Conservation (phyloP, 2,888 invertebrate genomes). For the Hermaeophaga mercurialis region DNA sequence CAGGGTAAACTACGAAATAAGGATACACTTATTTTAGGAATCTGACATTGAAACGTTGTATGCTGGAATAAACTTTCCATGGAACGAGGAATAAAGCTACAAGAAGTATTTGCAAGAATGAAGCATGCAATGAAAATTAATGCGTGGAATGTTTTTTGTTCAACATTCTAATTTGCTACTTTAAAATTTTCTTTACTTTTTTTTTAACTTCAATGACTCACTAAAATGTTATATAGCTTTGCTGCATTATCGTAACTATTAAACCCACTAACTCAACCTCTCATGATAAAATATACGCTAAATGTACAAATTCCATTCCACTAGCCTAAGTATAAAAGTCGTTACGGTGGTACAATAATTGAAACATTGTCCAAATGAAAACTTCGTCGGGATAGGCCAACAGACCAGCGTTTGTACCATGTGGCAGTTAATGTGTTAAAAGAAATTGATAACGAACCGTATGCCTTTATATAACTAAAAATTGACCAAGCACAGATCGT, state of each 20-base stretch:
- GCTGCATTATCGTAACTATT: not conserved
- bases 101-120: not conserved
- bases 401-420: not conserved
- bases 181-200: not conserved
- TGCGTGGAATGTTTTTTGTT: not conserved
- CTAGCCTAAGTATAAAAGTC: no score
- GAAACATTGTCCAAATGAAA: constrained; percentile 37
- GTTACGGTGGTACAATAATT: constrained; percentile 25
- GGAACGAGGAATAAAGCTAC: not conserved
- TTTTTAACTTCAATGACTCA: not conserved
- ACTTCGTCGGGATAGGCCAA: not conserved
- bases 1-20: no score
- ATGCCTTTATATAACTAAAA: no score
- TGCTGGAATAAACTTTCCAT: not conserved
- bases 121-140: not conserved
- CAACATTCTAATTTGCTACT: not conserved
- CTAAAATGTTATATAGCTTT: not conserved
- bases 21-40: constrained; percentile 6
- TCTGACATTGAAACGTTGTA: not conserved
- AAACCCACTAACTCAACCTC: no score
- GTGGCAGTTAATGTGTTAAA: no score
- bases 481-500: no score
- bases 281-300: no score
- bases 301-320: no score
- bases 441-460: no score